Percentiles rank a stretch among this genome's conserved stretches.
These are phyloP conservation scores for Dasyprocta punctata DNA, from an alignment of 2,113 vertebrate species.

Conservation along the genomic window DNA sequence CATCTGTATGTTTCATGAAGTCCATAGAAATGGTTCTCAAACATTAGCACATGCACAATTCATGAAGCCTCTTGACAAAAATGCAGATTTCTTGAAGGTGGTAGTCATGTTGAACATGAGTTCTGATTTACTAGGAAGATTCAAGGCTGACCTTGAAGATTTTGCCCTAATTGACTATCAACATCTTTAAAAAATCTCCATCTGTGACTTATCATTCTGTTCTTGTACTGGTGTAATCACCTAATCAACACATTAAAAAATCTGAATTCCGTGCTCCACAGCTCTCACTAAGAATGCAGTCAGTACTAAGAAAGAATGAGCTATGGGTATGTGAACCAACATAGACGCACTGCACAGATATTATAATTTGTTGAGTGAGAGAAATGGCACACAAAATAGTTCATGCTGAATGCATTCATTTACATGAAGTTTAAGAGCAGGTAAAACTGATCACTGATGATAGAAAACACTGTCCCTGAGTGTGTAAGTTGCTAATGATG, in stretches of 20 bases:
- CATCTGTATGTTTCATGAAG: neutral
- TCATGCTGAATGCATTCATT: neutral
- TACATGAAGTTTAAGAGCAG: neutral
- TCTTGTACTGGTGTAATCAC: neutral
- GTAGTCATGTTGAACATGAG: neutral
- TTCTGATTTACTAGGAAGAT: neutral
- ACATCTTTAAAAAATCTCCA: neutral
- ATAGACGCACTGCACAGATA: neutral
- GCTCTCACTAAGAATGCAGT: neutral
- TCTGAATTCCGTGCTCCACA: neutral
- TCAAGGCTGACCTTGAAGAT: neutral
- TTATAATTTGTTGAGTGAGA: neutral
- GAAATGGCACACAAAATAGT: neutral
- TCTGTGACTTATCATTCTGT: neutral
- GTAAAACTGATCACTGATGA: neutral
- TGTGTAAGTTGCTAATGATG: neutral
- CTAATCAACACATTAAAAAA: neutral
- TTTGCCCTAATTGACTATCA: neutral
- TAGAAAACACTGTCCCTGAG: neutral
- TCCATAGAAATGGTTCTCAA: neutral
- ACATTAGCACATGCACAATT: neutral
- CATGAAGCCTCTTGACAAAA: slow-evolving; percentile 11
- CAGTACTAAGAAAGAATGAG: neutral
- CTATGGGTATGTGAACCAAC: neutral
- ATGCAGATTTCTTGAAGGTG: neutral